These are phyloP conservation scores for Gasteruption jaculator DNA, from an alignment of 2,888 invertebrate genomes.

Conservation along the genomic window DNA sequence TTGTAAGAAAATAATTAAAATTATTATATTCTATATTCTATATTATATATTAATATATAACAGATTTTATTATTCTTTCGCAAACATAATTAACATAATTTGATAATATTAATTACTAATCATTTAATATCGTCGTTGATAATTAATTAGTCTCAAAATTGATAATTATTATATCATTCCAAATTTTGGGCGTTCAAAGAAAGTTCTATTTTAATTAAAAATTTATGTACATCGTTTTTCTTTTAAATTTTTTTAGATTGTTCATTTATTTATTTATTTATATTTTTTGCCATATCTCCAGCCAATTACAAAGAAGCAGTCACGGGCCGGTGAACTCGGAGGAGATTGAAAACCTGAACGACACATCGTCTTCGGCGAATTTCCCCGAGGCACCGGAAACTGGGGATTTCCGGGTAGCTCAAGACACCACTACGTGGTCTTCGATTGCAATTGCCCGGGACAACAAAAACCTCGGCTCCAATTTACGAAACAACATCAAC, in stretches of 20 bases:
- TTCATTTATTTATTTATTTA: not conserved
- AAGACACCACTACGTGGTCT: conserved; percentile 43
- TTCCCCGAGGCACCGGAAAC: conserved; percentile 23
- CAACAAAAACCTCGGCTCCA: conserved; percentile 25
- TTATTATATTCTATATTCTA: conserved; percentile 18
- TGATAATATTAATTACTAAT: no score
- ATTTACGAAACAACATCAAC: conserved; percentile 30
- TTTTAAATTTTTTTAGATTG: no score
- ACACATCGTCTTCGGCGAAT: conserved; percentile 20
- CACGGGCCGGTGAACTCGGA: conserved; percentile 27
- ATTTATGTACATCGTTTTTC: not conserved
- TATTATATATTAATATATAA: no score
- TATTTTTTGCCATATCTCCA: conserved; percentile 24
- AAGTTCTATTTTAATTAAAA: not conserved
- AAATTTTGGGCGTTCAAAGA: not conserved
- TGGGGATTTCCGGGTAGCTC: conserved; percentile 38
- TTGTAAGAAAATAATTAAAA: conserved; percentile 1
- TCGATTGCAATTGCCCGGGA: conserved; percentile 38
- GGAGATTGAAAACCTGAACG: conserved; percentile 31
- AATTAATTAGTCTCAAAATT: not conserved
- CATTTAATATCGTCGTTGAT: no score
- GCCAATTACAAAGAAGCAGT: conserved; percentile 38
- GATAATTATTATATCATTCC: not conserved
- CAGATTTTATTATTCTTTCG: no score
- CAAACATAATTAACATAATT: no score